Base-by-base conservation (phyloP, 2,888 invertebrate species). In the Alsophila aescularia region DNA sequence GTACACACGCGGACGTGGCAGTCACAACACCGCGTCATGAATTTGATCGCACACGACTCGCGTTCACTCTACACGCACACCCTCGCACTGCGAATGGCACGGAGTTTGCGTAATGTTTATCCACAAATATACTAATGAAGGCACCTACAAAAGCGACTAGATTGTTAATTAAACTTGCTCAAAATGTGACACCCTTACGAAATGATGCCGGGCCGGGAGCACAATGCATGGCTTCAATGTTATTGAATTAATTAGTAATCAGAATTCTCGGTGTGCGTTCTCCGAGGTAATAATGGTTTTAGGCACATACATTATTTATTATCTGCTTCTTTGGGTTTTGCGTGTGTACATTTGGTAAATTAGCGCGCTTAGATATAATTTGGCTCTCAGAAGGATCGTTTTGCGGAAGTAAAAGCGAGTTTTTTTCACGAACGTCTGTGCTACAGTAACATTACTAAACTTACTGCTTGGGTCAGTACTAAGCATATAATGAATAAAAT, bases 151-250 rank as follows among this genome's bases (percentile, higher is more conserved):
- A 88, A 90, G 90, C 89, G 85, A 87, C 88, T 90, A 88, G 88
- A 90, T 91, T 91, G 90, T 90, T 91, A 90, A 91, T 91, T 91
- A 90, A 91, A 90, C 90, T 89, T 87, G 87, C 88, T 90, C 85
- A 89, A 90, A 90, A 90, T 91, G 90, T 90, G 90, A 89, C 89
- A 90, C 87, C 90, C 89, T 86, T 89, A 87, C 89, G 83, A 85
- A 90, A 89, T 87, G 87, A 87, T 79, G 84, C 79, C 79, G 73
- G 77, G 77, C 77, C 73, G 82, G 82, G 83, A 86, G 88, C 81
- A 88, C 87, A 85, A 84, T 89, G 88, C 87, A 90, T 85, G 83
- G 82, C 78, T 85, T 83, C 83, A 86, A 88, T 88, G 82, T 89
- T 87, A 88, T 90, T 87, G 87, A 90, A 90, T 90, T 90, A 89